Evolutionary conservation across 2,888 invertebrate species (phyloP), one percentile per base, ranked within the genome.

Genomic region (Gymnocheta viridis): DNA sequence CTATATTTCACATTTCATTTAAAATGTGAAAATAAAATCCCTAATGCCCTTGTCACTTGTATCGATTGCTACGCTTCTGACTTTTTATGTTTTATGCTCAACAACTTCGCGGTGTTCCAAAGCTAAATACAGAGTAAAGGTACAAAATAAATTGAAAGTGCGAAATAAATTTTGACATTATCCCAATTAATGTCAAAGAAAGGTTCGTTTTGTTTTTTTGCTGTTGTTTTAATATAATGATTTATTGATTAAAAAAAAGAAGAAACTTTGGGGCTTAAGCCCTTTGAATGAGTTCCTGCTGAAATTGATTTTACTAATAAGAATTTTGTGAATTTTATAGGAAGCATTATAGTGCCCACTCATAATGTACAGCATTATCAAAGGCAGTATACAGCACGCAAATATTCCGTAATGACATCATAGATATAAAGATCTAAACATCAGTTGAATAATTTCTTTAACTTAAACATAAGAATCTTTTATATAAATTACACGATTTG

Each of bases 361-460:
- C 91, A 91, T 88, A 92, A 91, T 89, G 89, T 91, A 78, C 91
- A 91, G 85, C 91, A 91, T 90, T 91, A 91, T 91, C 92, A 91
- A 88, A 91, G 91, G 88, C 91, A 91, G 88, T 91, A 89, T 88
- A 85, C 91, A 72, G 87, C 91, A 79, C 91, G 92, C 88, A 91
- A 91, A 89, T 91, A 91, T 88, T 91, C 91, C 82, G 91, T 91
- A 79, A 88, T 90, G 86, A 88, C 91, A 86, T 86, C 87, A 64
- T 88, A 88, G 70, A 62, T 29, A 10, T n/a, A 58, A n/a, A n/a
- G n/a, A n/a, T n/a, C n/a, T n/a, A 77, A 60, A 77, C 79, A 60
- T 6, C 41, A 62, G 14, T 27, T 7, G 44, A 24, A 32, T n/a
- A 22, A 24, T 44, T 27, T 24, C 17, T 44, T 24, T 27, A 17